Evolutionary conservation across 2,113 vertebrate species (phyloP).

Genomic region (Melozone crissalis): DNA sequence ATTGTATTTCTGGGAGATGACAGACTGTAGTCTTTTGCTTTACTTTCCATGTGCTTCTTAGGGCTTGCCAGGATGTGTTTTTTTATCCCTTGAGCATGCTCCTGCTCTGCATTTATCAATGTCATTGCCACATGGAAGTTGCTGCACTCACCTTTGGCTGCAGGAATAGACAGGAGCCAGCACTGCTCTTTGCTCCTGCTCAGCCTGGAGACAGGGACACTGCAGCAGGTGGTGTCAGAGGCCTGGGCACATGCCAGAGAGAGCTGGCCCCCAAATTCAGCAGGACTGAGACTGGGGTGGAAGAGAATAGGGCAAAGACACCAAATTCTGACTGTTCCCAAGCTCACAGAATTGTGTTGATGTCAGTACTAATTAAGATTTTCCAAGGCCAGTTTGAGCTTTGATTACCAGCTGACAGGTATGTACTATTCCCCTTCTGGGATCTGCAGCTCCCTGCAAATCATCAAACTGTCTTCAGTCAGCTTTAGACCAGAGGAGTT

Average conservation of each 20-base stretch:
- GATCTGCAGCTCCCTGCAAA: slow-evolving; percentile 62
- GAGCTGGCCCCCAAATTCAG: background rate
- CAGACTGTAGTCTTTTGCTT: background rate
- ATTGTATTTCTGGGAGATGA: background rate
- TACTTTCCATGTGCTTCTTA: background rate
- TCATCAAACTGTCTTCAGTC: slow-evolving; percentile 77
- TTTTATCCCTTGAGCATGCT: background rate
- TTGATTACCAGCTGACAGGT: slow-evolving; percentile 75
- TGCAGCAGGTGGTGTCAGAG: background rate
- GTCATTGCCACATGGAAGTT: background rate
- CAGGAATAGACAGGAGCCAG: background rate
- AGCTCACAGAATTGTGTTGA: slow-evolving; percentile 39
- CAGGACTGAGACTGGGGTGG: background rate
- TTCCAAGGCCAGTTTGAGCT: slow-evolving; percentile 1
- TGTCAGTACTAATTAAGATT: slow-evolving; percentile 73
- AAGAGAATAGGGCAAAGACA: background rate
- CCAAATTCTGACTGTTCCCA: background rate
- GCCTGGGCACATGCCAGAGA: background rate
- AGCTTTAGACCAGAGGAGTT: slow-evolving; percentile 57
- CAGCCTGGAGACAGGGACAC: background rate
- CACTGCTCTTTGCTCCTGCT: background rate
- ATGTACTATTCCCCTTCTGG: slow-evolving; percentile 57
- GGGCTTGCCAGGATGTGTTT: background rate
- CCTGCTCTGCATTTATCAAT: background rate
- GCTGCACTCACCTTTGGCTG: background rate